Evolutionary conservation across 1,140 invertebrate genomes (phyloP), one percentile per base, ranked within the genome.

Genomic region (Galleria mellonella): DNA sequence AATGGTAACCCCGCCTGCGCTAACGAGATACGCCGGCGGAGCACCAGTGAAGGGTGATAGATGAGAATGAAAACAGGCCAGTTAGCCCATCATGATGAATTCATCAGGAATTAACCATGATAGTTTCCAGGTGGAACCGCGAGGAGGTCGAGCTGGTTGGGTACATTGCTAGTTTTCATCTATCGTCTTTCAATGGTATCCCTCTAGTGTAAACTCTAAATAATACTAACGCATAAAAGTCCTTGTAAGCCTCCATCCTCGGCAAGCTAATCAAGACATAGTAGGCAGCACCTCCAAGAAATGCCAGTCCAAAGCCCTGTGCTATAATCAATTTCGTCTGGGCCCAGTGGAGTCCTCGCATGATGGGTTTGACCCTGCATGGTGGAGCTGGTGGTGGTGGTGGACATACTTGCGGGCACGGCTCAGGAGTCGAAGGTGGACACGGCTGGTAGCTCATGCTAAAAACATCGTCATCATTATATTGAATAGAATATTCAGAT

Each of bases 161-260:
- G n/a, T n/a, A n/a, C n/a, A n/a, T n/a, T n/a, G n/a, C n/a, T n/a
- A n/a, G n/a, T n/a, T n/a, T n/a, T 23, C 17, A 23, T 23, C 17
- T 23, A 23, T 23, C 17, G 6, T 23, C 17, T 6, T 23, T 6
- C 17, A 23, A 2, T 23, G 17, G 17, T 23, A 23, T 6, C 17
- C 17, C 6, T 2, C 17, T 23, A 23, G 17, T 6, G 6, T 23
- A 23, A 3, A 23, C 17, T 6, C 6, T 23, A 3, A 23, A 31
- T 2, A 46, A 13, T 37, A 72, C 76, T 70, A 57, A 83, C 76
- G 39, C 51, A 70, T 83, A 78, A 56, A 55, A 83, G 3, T 79
- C 70, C 31, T 35, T 63, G 35, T 83, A 83, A 11, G 32, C 38
- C 7, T 41, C 50, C 37, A 11, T 68, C 7, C 72, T 51, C 3